Evolutionary conservation across 2,888 invertebrate genomes (phyloP).

Genomic region (Gastracanthus pulcherrimus): DNA sequence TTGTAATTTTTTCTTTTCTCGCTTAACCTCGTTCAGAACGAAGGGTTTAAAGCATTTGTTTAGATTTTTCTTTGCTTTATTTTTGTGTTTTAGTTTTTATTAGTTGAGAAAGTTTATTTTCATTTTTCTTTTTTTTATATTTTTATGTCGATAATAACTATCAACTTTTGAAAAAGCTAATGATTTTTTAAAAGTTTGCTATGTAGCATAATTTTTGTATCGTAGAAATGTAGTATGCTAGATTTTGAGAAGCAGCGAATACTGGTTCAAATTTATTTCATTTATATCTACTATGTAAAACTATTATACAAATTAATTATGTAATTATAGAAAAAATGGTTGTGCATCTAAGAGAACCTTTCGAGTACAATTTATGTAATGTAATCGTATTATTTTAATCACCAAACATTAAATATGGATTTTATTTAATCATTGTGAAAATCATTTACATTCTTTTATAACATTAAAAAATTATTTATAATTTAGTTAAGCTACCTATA

Average conservation of each 20-base stretch:
- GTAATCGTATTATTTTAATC: constrained; percentile 39
- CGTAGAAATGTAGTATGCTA: not conserved
- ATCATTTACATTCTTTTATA: constrained; percentile 22
- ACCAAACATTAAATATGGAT: constrained; percentile 29
- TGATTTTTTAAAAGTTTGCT: not conserved
- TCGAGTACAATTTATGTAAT: constrained; percentile 45
- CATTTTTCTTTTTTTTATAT: not conserved
- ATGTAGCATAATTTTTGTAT: constrained; percentile 1
- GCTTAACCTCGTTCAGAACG: constrained; percentile 5
- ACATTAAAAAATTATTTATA: constrained; percentile 35
- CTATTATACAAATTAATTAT: constrained; percentile 16
- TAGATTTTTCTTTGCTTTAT: constrained; percentile 23
- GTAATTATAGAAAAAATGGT: constrained; percentile 25
- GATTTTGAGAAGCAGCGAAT: not conserved
- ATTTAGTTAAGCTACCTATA: constrained; percentile 21
- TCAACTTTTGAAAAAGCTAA: not conserved
- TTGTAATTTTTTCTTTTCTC: not conserved
- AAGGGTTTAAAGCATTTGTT: constrained; percentile 16
- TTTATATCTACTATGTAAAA: not conserved
- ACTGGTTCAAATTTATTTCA: not conserved
- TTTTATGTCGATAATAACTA: not conserved
- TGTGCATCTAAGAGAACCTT: constrained; percentile 38
- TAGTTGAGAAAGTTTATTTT: constrained; percentile 25
- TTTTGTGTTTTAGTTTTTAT: constrained; percentile 35
- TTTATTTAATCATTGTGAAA: constrained; percentile 37